phyloP scores from a whole-genome alignment of 2,113 vertebrate genomes.

The Octodon degus region DNA sequence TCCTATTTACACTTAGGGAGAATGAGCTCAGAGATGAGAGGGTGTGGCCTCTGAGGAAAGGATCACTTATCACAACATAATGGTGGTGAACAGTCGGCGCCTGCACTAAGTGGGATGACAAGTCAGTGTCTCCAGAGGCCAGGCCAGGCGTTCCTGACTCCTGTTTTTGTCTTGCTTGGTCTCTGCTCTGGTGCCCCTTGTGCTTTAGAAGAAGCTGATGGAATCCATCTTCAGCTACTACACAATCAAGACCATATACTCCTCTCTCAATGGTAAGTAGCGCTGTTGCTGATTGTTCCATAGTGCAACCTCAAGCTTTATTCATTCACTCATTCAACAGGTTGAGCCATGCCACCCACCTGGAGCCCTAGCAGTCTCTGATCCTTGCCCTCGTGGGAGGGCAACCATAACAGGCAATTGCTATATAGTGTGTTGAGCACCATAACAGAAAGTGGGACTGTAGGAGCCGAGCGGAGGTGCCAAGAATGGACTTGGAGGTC shows the following conservation, averaged over 20 bases:
- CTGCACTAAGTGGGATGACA: neutral
- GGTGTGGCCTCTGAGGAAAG: neutral
- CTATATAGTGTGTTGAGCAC: neutral
- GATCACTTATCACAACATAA: neutral
- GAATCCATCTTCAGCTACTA: conserved; percentile 47
- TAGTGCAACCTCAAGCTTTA: neutral
- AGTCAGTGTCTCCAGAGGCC: neutral
- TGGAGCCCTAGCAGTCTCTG: neutral
- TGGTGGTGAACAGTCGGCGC: neutral
- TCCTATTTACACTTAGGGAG: neutral
- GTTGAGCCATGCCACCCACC: neutral
- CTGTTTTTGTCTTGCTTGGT: neutral
- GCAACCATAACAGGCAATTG: neutral
- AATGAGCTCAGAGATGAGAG: neutral
- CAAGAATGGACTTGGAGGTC: neutral
- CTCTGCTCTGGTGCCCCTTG: neutral
- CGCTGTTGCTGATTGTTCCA: neutral
- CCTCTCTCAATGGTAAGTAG: conserved; percentile 44
- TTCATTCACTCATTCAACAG: neutral
- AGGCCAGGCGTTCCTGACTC: neutral
- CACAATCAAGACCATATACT: neutral
- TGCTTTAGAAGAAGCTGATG: conserved; percentile 37
- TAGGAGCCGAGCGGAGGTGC: neutral
- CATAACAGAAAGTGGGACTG: neutral
- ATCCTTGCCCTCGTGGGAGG: neutral